Evolutionary conservation across 2,888 invertebrate species (phyloP).

Genomic region (Cynaeus angustus): DNA sequence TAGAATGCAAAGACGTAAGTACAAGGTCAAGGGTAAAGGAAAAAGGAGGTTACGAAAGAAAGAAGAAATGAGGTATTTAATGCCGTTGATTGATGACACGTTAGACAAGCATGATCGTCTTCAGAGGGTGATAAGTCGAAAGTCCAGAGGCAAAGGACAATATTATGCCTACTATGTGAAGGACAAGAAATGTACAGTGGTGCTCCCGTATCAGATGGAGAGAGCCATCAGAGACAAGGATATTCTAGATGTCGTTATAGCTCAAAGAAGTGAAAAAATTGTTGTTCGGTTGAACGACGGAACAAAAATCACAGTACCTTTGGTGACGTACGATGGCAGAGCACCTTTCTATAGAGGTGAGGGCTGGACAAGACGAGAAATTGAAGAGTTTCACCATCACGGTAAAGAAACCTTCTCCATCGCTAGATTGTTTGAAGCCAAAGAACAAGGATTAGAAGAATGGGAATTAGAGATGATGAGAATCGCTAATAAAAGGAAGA

Average conservation of each 20-base stretch:
- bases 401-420: slow-evolving; percentile 72
- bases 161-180: slow-evolving; percentile 83
- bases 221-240: slow-evolving; percentile 85
- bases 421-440: slow-evolving; percentile 76
- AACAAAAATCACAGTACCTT: slow-evolving; percentile 80
- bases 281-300: slow-evolving; percentile 81
- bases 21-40: slow-evolving; percentile 66
- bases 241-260: slow-evolving; percentile 83
- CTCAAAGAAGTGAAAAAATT: slow-evolving; percentile 83
- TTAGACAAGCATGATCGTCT: slow-evolving; percentile 64
- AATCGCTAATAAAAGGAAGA: slow-evolving; percentile 66
- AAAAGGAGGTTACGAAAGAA: slow-evolving; percentile 67
- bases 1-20: slow-evolving; percentile 63
- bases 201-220: slow-evolving; percentile 83
- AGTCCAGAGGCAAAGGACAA: slow-evolving; percentile 75
- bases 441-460: slow-evolving; percentile 67
- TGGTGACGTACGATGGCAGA: slow-evolving; percentile 65
- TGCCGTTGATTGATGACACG: slow-evolving; percentile 66
- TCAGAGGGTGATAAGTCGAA: slow-evolving; percentile 62
- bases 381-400: slow-evolving; percentile 69
- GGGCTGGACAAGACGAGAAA: slow-evolving; percentile 80
- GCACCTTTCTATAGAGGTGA: slow-evolving; percentile 80
- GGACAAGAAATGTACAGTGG: slow-evolving; percentile 82
- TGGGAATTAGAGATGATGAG: slow-evolving; percentile 69
- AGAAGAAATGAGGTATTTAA: slow-evolving; percentile 65